Evolutionary conservation across 2,888 invertebrate genomes (phyloP), one percentile per base, ranked within the genome.

Genomic region (Cartodere bifasciata): DNA sequence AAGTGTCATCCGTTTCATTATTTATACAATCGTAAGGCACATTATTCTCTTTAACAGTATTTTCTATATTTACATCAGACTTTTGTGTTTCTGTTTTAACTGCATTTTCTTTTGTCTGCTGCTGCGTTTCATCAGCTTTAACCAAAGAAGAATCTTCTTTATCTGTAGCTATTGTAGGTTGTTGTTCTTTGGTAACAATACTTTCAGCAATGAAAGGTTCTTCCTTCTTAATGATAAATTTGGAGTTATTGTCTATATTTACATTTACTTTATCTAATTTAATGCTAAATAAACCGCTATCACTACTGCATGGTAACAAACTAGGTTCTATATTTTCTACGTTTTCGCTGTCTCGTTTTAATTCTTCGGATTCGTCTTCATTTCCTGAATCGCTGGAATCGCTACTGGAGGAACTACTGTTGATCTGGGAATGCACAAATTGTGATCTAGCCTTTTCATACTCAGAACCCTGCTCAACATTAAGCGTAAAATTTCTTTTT

Each of bases 391-490:
- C 47, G 21, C 38, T 41, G n/a, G 40, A 34, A 12, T 10, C 20
- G 5, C 39, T 36, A 29, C 44, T 44, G 24, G 38, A 28, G 13
- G 34, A 28, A n/a, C 39, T 37, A 13, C 21, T 12, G 9, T 29
- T 44, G 10, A 65, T 41, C 37, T 65, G 62, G 32, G 53, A 58
- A 16, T 54, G 49, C 44, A 66, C 56, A 38, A 64, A 64, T 29
- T 51, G 49, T 12, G 61, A 53, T 27, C 63, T 49, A 29, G 62
- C 61, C 32, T 51, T 50, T n/a, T 34, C 25, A 32, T 42, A 51
- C 28, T 38, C 56, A 38, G 25, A 42, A 45, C 29, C 50, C 39
- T 40, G 52, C 40, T 14, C 44, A 38, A 21, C 39, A 16, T 35
- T 53, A 38, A 44, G 40, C 34, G 43, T 44, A 29, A 44, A 41